Conservation (phyloP, 2,888 invertebrate species). For the Ypsolopha scabrella region DNA sequence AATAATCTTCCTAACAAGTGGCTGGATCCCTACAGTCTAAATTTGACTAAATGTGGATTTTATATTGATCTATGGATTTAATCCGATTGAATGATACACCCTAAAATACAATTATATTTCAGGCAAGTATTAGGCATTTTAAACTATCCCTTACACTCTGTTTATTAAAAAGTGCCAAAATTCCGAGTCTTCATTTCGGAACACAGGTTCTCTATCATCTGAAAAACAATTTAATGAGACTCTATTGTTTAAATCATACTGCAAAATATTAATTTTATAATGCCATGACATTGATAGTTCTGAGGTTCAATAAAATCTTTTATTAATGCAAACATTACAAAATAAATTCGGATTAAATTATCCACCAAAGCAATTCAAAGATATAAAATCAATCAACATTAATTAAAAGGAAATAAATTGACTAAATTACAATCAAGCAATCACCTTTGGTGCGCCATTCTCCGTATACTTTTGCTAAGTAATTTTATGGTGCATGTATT, state of each 20-base stretch:
- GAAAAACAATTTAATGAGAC: background rate
- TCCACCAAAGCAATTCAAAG: constrained; percentile 22
- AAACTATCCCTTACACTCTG: constrained; percentile 6
- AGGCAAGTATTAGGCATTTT: constrained; percentile 62
- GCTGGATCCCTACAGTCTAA: constrained; percentile 32
- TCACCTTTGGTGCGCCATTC: constrained; percentile 54
- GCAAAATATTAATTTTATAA: constrained; percentile 11
- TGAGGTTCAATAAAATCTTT: constrained; percentile 22
- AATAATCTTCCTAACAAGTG: constrained; percentile 22
- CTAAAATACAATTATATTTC: constrained; percentile 28
- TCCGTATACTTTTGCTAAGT: constrained; percentile 59
- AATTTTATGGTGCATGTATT: constrained; percentile 36
- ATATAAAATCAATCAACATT: constrained; percentile 21
- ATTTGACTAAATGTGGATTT: constrained; percentile 35
- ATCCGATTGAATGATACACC: constrained; percentile 40
- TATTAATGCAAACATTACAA: constrained; percentile 33
- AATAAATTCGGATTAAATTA: constrained; percentile 19
- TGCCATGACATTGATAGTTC: constrained; percentile 49
- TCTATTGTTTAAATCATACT: background rate
- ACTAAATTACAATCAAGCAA: constrained; percentile 9
- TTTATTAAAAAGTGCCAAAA: background rate
- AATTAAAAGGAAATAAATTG: constrained; percentile 14
- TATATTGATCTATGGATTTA: constrained; percentile 39
- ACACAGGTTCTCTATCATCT: background rate
- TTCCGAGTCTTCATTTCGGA: background rate